These are phyloP conservation scores for Folsomia manolachei DNA, from an alignment of 2,888 invertebrate species.

Conservation along the genomic window DNA sequence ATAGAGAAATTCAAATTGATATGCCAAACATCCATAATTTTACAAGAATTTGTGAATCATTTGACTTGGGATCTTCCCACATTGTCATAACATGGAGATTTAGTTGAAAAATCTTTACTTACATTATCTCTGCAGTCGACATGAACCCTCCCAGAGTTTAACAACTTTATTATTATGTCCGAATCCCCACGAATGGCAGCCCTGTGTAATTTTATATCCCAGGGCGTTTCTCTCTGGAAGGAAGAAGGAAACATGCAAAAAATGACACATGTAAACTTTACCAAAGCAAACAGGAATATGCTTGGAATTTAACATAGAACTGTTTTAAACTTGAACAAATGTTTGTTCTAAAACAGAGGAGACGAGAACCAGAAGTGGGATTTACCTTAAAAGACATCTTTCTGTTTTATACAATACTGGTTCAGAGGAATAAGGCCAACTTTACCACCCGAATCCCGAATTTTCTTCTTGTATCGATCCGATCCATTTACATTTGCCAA, in stretches of 20 bases:
- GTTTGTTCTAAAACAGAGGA: neutral
- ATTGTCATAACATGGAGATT: too few species aligned
- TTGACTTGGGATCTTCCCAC: too few species aligned
- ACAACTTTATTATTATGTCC: slow-evolving; percentile 69
- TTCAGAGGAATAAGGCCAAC: slow-evolving; percentile 2
- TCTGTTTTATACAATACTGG: neutral
- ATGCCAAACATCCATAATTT: too few species aligned
- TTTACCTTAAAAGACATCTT: slow-evolving; percentile 19
- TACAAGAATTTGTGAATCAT: too few species aligned
- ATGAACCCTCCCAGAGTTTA: slow-evolving; percentile 90
- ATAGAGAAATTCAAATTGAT: too few species aligned
- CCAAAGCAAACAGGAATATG: too few species aligned
- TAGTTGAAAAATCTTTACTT: slow-evolving; percentile 51
- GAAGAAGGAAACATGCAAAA: slow-evolving; percentile 3
- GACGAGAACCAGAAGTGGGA: too few species aligned
- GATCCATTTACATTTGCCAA: neutral
- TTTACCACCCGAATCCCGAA: slow-evolving; percentile 7
- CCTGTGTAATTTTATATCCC: slow-evolving; percentile 87
- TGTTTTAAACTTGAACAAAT: too few species aligned
- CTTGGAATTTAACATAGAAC: too few species aligned
- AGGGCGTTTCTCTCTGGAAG: slow-evolving; percentile 85
- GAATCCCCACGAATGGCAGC: slow-evolving; percentile 84
- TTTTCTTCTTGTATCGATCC: slow-evolving; percentile 1
- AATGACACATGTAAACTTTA: neutral
- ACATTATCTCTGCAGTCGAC: slow-evolving; percentile 93